phyloP scores from a whole-genome alignment of 1,140 invertebrate species.

The Cephus cinctus region DNA sequence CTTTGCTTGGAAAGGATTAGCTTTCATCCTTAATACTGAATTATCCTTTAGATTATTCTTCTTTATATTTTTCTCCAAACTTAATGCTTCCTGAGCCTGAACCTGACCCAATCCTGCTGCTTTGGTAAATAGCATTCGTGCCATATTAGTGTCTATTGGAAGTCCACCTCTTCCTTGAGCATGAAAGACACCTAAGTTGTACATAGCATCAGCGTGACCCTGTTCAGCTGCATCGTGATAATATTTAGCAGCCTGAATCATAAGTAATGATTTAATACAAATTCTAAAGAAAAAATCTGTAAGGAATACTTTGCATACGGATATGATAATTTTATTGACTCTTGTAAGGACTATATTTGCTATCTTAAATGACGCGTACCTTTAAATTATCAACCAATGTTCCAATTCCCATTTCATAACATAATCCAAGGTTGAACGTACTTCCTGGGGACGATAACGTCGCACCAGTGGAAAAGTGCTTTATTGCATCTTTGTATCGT shows the following conservation, averaged over 20 bases:
- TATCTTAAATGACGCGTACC: conserved; percentile 41
- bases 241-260: conserved; percentile 60
- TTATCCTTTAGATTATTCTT: conserved; percentile 1
- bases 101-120: conserved; percentile 62
- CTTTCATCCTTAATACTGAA: too few relatives aligned
- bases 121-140: conserved; percentile 54
- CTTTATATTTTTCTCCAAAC: conserved; percentile 1
- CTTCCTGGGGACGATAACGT: conserved; percentile 59
- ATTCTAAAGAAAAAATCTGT: background rate
- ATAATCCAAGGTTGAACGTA: conserved; percentile 63
- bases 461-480: conserved; percentile 56
- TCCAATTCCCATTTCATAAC: conserved; percentile 64
- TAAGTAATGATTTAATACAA: conserved; percentile 7
- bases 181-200: conserved; percentile 65
- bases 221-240: conserved; percentile 60
- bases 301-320: background rate
- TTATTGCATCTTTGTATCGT: conserved; percentile 43
- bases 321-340: background rate
- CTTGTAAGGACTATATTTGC: background rate
- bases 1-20: too few relatives aligned
- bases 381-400: conserved; percentile 57
- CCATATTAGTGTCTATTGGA: conserved; percentile 45
- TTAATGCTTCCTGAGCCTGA: conserved; percentile 46
- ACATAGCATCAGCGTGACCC: conserved; percentile 62
- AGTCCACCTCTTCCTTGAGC: conserved; percentile 63